A percentile compares a stretch with the other conserved stretches of the same genome.
Conservation (phyloP, 1,140 invertebrate genomes). For the Brachionus calyciflorus region DNA sequence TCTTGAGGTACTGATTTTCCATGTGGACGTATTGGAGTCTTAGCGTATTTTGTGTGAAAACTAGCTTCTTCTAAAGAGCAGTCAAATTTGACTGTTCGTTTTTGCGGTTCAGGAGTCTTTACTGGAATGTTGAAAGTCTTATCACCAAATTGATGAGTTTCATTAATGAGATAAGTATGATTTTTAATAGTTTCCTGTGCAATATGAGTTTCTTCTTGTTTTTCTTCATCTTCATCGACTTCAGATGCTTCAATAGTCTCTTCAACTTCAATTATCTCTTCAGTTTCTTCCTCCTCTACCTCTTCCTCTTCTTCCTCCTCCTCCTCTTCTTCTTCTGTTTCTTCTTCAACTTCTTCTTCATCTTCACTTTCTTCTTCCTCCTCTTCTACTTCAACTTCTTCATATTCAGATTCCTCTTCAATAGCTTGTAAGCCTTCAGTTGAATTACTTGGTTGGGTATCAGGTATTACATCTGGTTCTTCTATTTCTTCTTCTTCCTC, state of each 20-base stretch:
- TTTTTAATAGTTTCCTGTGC: background rate
- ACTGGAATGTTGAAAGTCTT: background rate
- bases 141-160: background rate
- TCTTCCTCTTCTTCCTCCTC: background rate
- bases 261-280: background rate
- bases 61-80: background rate
- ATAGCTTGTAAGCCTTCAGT: background rate
- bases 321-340: background rate
- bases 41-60: background rate
- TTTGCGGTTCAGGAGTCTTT: background rate
- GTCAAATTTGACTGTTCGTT: background rate
- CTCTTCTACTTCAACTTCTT: background rate
- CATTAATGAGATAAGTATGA: background rate
- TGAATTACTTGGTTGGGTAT: background rate
- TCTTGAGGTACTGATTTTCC: background rate
- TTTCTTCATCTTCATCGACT: background rate
- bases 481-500: background rate
- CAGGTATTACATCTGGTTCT: background rate
- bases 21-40: background rate
- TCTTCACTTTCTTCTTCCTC: background rate
- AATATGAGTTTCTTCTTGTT: background rate
- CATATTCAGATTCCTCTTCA: background rate
- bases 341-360: background rate
- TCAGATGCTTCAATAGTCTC: background rate
- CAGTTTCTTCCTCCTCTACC: background rate